Evolutionary conservation across 2,113 vertebrate genomes (phyloP).

Genomic region (Ammodytes dubius): DNA sequence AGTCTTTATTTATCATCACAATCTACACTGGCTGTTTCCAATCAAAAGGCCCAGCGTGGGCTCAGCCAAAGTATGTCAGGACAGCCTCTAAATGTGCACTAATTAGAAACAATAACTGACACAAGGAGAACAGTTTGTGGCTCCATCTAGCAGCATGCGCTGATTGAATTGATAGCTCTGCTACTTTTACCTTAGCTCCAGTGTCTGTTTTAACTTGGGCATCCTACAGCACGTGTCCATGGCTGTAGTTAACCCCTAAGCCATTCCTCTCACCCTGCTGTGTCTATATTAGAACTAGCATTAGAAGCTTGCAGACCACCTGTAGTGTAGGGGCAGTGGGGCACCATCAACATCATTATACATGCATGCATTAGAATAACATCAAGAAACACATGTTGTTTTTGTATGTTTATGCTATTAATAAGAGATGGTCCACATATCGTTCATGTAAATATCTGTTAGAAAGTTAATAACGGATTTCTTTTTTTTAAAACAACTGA

Average conservation of each 20-base stretch:
- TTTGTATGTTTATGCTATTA: not conserved
- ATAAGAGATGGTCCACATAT: not conserved
- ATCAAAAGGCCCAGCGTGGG: constrained; percentile 65
- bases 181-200: constrained; percentile 6
- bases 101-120: constrained; percentile 70
- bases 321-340: not conserved
- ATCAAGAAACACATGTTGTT: not conserved
- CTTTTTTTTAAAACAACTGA: not conserved
- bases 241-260: not conserved
- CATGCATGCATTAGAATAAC: not conserved
- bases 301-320: not conserved
- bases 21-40: constrained; percentile 56
- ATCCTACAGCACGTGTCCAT: not conserved
- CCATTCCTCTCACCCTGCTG: not conserved
- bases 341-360: not conserved
- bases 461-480: not conserved
- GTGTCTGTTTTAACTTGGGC: not conserved
- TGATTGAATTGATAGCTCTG: constrained; percentile 20
- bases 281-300: constrained; percentile 25
- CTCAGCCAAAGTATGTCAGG: constrained; percentile 55
- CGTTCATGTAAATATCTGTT: not conserved
- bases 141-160: constrained; percentile 42
- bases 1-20: constrained; percentile 61
- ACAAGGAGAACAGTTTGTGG: constrained; percentile 56
- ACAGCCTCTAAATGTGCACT: constrained; percentile 53